Conservation (phyloP, 2,113 vertebrate genomes). For the Lutjanus erythropterus region DNA sequence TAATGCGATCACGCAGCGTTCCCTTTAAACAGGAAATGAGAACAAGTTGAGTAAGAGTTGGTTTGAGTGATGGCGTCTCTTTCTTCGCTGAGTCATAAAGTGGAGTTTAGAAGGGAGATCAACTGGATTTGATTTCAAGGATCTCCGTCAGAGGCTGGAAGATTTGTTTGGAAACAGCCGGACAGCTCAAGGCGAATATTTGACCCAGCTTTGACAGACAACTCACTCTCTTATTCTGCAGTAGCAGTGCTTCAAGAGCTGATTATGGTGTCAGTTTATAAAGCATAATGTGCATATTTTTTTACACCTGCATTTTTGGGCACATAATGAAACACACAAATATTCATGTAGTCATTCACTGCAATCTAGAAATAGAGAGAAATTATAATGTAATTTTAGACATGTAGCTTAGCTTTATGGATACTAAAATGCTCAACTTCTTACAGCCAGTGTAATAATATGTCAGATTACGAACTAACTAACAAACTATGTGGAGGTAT, state of each 20-base stretch:
- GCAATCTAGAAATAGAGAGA: no score
- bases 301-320: neutral
- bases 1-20: conserved; percentile 50
- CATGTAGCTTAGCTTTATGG: no score
- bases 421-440: no score
- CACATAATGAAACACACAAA: neutral
- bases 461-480: no score
- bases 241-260: neutral
- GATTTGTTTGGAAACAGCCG: conserved; percentile 46
- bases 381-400: no score
- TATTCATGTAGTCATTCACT: neutral
- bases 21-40: conserved; percentile 60
- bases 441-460: no score
- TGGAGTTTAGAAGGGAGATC: conserved; percentile 48
- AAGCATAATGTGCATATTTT: neutral
- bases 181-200: conserved; percentile 54
- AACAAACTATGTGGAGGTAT: no score
- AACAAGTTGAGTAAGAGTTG: conserved; percentile 36
- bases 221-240: conserved; percentile 12
- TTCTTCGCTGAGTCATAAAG: conserved; percentile 60
- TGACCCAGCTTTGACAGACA: conserved; percentile 47
- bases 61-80: conserved; percentile 44
- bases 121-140: conserved; percentile 64
- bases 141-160: conserved; percentile 27
- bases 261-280: neutral